These are phyloP conservation scores for Zosterops borbonicus DNA, from an alignment of 2,113 vertebrate genomes.

Conservation along the genomic window DNA sequence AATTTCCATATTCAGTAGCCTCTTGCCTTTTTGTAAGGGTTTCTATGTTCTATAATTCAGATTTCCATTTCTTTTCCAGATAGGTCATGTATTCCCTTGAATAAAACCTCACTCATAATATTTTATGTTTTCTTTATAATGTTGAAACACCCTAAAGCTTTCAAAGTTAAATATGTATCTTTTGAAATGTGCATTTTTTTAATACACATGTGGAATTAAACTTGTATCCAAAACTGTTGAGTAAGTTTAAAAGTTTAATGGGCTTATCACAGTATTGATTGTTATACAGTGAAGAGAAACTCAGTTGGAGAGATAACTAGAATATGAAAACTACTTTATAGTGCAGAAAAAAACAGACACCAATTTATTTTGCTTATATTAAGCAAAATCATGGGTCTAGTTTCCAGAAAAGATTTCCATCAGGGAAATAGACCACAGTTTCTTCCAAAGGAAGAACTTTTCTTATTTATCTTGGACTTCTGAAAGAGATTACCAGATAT, in stretches of 20 bases:
- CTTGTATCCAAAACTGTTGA: background rate
- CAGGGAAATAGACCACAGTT: background rate
- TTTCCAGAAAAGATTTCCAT: background rate
- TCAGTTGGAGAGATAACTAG: background rate
- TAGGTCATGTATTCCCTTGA: background rate
- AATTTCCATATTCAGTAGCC: background rate
- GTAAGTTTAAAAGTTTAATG: background rate
- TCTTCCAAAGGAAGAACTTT: background rate
- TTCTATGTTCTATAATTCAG: slow-evolving; percentile 9
- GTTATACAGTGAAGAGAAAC: background rate
- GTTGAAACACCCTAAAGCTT: background rate
- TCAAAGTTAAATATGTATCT: background rate
- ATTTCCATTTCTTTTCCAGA: background rate
- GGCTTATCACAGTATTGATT: background rate
- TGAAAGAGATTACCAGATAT: background rate
- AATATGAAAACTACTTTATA: background rate
- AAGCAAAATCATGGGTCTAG: background rate
- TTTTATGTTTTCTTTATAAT: background rate
- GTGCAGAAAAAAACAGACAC: background rate
- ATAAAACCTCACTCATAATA: background rate
- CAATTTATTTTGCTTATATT: background rate
- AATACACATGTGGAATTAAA: background rate
- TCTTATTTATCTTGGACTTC: background rate
- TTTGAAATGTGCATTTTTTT: background rate
- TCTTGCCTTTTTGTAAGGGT: background rate